Base-by-base conservation (phyloP, 2,797 vertebrate genomes). In the Allobates femoralis region DNA sequence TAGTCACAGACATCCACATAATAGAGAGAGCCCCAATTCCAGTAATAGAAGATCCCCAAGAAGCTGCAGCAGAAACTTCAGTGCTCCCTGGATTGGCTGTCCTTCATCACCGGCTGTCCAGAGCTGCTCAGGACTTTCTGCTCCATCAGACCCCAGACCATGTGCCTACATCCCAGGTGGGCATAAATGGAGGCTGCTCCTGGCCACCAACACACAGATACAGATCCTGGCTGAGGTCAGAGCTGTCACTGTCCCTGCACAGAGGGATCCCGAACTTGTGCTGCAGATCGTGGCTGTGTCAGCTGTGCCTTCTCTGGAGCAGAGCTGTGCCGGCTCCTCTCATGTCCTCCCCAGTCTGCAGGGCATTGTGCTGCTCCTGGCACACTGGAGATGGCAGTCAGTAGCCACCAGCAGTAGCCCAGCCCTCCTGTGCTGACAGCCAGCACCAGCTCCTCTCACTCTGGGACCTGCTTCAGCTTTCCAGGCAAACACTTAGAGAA, bases 1-100 rank as follows among this genome's bases (percentile, higher is more conserved):
- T 97, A 97, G 95, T 97, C 96, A 92, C 92, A 94, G 69, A 74
- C 95, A 95, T 97, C 96, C 97, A 96, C 92, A 50, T 88, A 37
- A 90, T 91, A 91, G 86, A 89, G 93, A 19, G 64, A 7, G 93
- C 94, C 91, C 95, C 91, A 96, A 96, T 96, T 94, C 95, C 94
- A 94, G 90, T 85, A n/a, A 51, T 19, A 79, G 41, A n/a, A 76
- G 28, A 32, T 15, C 11, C 53, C 77, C 21, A 19, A 37, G 55
- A 46, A 18, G 69, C 28, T 74, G 34, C 7, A 93, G 92, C 93
- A 89, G 90, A 90, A 94, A 93, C 90, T 95, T 89, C 88, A 93
- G 89, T 90, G 88, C 92, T 91, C 91, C 87, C 92, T 94, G 95
- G 90, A 87, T 92, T 8, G 26, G 55, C 28, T 60, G 30, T 41